Percentiles rank a stretch among this genome's conserved stretches.
phyloP scores from a whole-genome alignment of 2,888 invertebrate genomes.

The Argyra leucocephala region DNA sequence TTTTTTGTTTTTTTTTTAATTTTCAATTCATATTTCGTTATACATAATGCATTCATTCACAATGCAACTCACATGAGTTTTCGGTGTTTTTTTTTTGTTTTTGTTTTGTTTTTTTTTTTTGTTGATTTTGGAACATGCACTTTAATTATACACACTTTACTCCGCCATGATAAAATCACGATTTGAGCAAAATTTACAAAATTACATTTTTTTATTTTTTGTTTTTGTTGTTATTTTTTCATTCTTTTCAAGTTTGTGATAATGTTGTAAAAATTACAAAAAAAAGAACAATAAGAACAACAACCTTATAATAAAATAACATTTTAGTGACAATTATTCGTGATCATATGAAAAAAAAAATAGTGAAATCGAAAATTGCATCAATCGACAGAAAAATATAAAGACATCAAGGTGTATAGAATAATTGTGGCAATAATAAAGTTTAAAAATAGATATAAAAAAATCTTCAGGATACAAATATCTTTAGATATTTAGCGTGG shows the following conservation, averaged over 20 bases:
- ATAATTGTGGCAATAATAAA: too few species aligned
- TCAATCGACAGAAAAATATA: neutral
- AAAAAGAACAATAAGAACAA: neutral
- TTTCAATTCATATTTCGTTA: too few species aligned
- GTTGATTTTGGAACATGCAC: neutral
- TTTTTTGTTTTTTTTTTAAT: too few species aligned
- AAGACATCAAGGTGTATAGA: too few species aligned
- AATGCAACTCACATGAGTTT: constrained; percentile 3
- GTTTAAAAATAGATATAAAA: too few species aligned
- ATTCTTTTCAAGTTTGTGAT: neutral
- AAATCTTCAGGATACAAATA: too few species aligned
- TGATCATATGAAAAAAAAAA: neutral
- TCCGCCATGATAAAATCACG: neutral
- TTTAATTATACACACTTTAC: neutral
- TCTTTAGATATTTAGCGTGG: too few species aligned
- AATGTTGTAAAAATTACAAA: neutral
- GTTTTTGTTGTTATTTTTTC: neutral
- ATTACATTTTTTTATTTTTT: neutral
- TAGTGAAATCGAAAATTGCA: neutral
- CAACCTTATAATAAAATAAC: neutral
- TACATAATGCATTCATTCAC: neutral
- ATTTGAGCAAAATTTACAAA: constrained; percentile 1
- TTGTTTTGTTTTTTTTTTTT: neutral
- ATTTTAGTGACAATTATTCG: neutral
- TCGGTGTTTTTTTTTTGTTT: neutral